phyloP scores from a whole-genome alignment of 2,888 invertebrate genomes.

The Xestia rhomboidea region DNA sequence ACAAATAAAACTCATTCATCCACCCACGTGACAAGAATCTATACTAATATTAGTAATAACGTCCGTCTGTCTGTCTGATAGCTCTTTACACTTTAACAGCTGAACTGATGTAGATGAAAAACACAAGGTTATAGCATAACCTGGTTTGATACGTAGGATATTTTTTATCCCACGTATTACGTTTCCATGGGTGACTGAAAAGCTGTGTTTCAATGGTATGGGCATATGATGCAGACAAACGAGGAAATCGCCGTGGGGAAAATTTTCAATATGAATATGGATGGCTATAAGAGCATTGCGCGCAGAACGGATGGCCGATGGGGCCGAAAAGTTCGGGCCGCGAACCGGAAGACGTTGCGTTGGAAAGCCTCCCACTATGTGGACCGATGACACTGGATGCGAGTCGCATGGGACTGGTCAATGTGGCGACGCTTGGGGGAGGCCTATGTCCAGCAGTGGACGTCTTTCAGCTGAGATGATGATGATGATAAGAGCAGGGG shows the following conservation, averaged over 20 bases:
- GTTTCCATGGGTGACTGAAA: background rate
- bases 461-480: too few species aligned
- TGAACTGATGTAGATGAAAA: too few species aligned
- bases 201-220: background rate
- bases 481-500: too few species aligned
- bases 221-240: background rate
- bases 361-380: too few species aligned
- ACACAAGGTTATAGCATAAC: background rate
- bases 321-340: too few species aligned
- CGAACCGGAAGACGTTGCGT: too few species aligned
- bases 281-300: too few species aligned
- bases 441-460: too few species aligned
- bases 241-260: background rate
- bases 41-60: background rate
- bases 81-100: background rate
- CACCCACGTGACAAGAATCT: slow-evolving; percentile 43
- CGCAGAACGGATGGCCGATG: too few species aligned
- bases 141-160: background rate
- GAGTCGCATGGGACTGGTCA: too few species aligned
- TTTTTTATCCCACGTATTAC: background rate
- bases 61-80: background rate
- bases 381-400: too few species aligned
- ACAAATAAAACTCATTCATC: slow-evolving; percentile 58
- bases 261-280: background rate
- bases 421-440: too few species aligned